Conservation (phyloP, 2,113 vertebrate species). For the Ellobius talpinus region DNA sequence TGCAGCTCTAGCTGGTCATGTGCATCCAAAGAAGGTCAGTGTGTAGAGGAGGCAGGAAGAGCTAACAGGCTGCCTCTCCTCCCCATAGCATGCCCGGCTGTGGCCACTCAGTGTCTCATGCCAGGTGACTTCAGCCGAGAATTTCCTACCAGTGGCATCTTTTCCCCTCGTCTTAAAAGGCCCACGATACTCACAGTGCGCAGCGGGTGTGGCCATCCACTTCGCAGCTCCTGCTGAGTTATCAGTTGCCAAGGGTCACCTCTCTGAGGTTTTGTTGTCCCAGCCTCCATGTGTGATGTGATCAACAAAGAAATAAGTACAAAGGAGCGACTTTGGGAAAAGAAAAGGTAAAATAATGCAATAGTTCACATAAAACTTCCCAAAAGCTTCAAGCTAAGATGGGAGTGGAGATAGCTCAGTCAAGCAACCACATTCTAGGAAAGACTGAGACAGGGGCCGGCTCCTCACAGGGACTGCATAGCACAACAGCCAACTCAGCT, state of each 20-base stretch:
- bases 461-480: accelerated
- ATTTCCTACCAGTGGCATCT: not conserved
- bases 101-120: not conserved
- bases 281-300: not conserved
- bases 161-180: not conserved
- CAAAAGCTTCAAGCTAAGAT: not conserved
- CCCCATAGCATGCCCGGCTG: not conserved
- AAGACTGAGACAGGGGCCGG: not conserved
- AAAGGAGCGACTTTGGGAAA: not conserved
- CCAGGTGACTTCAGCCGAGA: not conserved
- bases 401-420: not conserved
- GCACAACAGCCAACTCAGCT: not conserved
- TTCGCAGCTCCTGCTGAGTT: not conserved
- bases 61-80: not conserved
- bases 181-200: too few species aligned
- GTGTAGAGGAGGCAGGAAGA: not conserved
- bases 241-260: not conserved
- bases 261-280: not conserved
- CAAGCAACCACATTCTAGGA: not conserved
- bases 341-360: not conserved
- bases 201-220: not conserved
- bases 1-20: not conserved
- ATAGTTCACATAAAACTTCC: not conserved
- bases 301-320: not conserved
- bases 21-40: not conserved